These are phyloP conservation scores for Dioctria linearis DNA, from an alignment of 2,888 invertebrate species.

Conservation along the genomic window DNA sequence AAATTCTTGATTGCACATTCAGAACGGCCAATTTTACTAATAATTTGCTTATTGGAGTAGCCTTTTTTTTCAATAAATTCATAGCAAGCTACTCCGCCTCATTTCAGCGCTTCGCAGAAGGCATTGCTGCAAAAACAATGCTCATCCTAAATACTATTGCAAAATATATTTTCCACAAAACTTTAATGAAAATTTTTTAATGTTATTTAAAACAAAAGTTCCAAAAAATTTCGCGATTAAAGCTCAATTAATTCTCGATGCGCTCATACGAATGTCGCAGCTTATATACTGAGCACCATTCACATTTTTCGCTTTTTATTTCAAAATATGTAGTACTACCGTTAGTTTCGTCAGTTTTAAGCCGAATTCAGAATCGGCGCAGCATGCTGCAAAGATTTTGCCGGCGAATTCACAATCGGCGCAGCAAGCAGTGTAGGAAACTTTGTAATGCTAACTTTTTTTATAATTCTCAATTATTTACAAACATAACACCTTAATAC, in stretches of 20 bases:
- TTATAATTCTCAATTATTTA: no score
- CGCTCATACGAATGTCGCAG: conserved; percentile 31
- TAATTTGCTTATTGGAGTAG: conserved; percentile 24
- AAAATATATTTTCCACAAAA: not conserved
- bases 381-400: no score
- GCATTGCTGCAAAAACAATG: conserved; percentile 15
- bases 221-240: no score
- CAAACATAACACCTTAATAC: no score
- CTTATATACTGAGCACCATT: conserved; percentile 16
- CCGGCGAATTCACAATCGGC: no score
- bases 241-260: not conserved
- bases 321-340: conserved; percentile 32
- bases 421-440: no score
- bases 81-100: conserved; percentile 19
- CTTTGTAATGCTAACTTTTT: no score
- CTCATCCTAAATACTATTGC: conserved; percentile 16
- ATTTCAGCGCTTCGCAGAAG: conserved; percentile 26
- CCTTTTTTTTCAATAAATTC: conserved; percentile 15
- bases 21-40: conserved; percentile 11
- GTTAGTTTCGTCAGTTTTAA: conserved; percentile 17
- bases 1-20: conserved; percentile 30
- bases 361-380: no score
- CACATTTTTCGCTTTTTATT: conserved; percentile 6
- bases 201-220: no score
- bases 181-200: not conserved